Conservation (phyloP, 2,888 invertebrate species). For the Dryocosmus kuriphilus region DNA sequence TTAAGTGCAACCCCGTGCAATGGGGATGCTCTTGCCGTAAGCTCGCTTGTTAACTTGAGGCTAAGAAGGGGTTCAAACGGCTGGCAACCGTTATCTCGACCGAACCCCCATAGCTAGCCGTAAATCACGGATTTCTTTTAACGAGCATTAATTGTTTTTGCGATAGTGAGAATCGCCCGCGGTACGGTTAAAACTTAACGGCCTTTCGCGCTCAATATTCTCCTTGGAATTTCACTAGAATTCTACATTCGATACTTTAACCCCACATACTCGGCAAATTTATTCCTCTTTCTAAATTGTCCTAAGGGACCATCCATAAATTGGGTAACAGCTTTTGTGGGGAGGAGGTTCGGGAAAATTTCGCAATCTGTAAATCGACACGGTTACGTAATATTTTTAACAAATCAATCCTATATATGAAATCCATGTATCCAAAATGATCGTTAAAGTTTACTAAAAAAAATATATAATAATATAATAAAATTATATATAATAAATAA, state of each 20-base stretch:
- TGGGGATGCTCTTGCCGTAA: slow-evolving; percentile 59
- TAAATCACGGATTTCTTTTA: slow-evolving; percentile 78
- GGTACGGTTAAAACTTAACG: slow-evolving; percentile 53
- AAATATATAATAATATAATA: too few species aligned
- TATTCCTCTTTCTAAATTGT: neutral
- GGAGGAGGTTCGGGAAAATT: too few species aligned
- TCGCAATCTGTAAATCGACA: too few species aligned
- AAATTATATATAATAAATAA: too few species aligned
- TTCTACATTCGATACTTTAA: slow-evolving; percentile 2
- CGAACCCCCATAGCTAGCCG: slow-evolving; percentile 64
- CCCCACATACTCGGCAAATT: neutral
- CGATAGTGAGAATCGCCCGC: slow-evolving; percentile 65
- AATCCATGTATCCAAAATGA: too few species aligned
- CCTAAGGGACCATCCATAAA: too few species aligned
- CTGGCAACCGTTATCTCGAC: slow-evolving; percentile 70
- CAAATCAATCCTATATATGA: too few species aligned
- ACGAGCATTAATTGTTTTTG: slow-evolving; percentile 78
- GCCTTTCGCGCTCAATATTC: slow-evolving; percentile 48
- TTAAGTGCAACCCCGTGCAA: slow-evolving; percentile 58
- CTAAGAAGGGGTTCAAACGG: slow-evolving; percentile 66
- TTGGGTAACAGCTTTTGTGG: too few species aligned
- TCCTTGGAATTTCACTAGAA: slow-evolving; percentile 54
- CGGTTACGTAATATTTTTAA: too few species aligned
- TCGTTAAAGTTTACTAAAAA: too few species aligned
- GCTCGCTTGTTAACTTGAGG: slow-evolving; percentile 66